Evolutionary conservation across 2,888 invertebrate genomes (phyloP).

Genomic region (Scelioninae gen. 2): DNA sequence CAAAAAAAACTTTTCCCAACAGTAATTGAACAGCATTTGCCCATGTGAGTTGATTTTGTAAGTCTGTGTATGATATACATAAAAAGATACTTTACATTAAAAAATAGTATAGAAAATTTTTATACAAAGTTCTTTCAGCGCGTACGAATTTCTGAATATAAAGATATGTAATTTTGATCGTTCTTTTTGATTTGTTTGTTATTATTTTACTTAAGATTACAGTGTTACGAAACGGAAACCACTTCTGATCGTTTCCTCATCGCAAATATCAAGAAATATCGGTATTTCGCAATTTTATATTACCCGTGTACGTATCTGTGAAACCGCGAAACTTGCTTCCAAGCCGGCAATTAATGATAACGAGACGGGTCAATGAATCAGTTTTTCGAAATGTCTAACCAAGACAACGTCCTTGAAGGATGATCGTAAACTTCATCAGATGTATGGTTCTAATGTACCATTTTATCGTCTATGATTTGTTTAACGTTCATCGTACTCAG

Average conservation of each 20-base stretch:
- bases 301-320: slow-evolving; percentile 18
- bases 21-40: no score
- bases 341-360: slow-evolving; percentile 43
- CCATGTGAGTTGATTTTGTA: no score
- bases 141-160: no score
- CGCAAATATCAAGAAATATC: slow-evolving; percentile 29
- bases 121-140: no score
- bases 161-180: no score
- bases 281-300: slow-evolving; percentile 42
- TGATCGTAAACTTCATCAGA: slow-evolving; percentile 48
- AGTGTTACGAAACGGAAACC: not conserved
- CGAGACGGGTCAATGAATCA: slow-evolving; percentile 52
- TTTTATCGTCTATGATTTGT: slow-evolving; percentile 50
- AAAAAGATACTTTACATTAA: no score
- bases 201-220: not conserved
- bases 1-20: no score
- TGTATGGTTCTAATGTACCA: slow-evolving; percentile 39
- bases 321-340: slow-evolving; percentile 41
- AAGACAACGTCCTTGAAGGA: slow-evolving; percentile 49
- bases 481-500: slow-evolving; percentile 29
- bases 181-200: not conserved
- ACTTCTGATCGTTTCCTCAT: slow-evolving; percentile 27
- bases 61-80: no score
- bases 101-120: no score
- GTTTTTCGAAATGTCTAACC: slow-evolving; percentile 43